Evolutionary conservation across 2,888 invertebrate species (phyloP), one percentile per base, ranked within the genome.

Genomic region (Sceliomorpha sp.): DNA sequence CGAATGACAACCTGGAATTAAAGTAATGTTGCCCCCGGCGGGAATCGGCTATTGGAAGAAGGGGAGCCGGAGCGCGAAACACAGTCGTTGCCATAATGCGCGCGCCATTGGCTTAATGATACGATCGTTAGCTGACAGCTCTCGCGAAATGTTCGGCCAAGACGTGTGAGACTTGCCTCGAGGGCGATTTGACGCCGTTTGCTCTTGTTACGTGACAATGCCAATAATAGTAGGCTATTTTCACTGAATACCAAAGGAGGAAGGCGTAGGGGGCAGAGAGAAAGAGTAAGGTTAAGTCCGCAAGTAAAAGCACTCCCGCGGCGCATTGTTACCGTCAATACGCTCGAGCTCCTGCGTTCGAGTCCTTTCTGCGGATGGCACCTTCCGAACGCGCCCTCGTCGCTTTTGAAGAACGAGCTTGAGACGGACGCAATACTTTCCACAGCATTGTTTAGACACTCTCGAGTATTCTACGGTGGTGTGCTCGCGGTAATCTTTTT

Each of bases 231-330:
- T 60, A 62, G 55, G 73, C 75, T 71, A 74, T 81, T 81, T 75
- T 72, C 75, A 60, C 63, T 79, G 77, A 81, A 80, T 79, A 70
- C 66, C 60, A 31, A 40, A 63, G 50, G 58, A 64, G 72, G 50
- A 60, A 64, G 72, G 72, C 63, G 51, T 68, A 72, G 70, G 74
- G 74, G 68, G 47, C 63, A 75, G 24, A n/a, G 12, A 24, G 40
- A 55, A 39, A 36, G 44, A 56, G 60, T 56, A 29, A 71, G 55
- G 55, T 62, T 62, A 74, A 77, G 74, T 73, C 45, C 66, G 58
- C 59, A 60, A 68, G 76, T 72, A 74, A 80, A 76, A 76, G 81
- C 77, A 72, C 77, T 74, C 84, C 84, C 71, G 84, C 73, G 68
- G 84, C 45, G 83, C 63, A 79, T 83, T 78, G 76, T 78, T 70